Evolutionary conservation across 1,140 invertebrate genomes (phyloP).

Genomic region (Trichogramma pretiosum): DNA sequence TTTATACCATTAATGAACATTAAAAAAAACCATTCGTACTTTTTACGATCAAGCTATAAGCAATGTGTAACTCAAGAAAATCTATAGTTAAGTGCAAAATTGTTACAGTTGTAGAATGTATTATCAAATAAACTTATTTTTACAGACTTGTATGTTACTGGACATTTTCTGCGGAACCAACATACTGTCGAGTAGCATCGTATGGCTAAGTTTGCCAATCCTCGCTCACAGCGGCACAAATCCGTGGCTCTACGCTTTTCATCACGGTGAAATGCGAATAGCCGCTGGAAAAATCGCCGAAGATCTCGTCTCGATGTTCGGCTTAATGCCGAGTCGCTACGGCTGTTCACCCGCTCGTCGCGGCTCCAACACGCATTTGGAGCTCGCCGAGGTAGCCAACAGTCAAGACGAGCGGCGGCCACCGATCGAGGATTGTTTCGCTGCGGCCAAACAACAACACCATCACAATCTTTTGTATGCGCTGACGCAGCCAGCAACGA

Average conservation of each 20-base stretch:
- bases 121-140: constrained; percentile 16
- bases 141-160: constrained; percentile 51
- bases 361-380: constrained; percentile 34
- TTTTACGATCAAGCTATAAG: neutral
- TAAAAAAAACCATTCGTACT: no score
- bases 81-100: neutral
- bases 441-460: constrained; percentile 25
- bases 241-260: constrained; percentile 62
- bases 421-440: constrained; percentile 35
- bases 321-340: constrained; percentile 38
- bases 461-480: no score
- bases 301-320: constrained; percentile 40
- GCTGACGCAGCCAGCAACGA: no score
- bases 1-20: no score
- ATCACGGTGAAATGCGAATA: constrained; percentile 54
- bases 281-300: constrained; percentile 52
- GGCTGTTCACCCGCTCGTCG: constrained; percentile 34
- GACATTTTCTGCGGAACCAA: constrained; percentile 47
- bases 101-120: neutral
- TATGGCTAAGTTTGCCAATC: constrained; percentile 52
- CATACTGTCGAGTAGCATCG: constrained; percentile 47
- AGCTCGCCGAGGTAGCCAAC: constrained; percentile 34
- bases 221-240: constrained; percentile 54
- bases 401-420: constrained; percentile 28
- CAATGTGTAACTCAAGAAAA: neutral